A percentile compares a stretch with the other conserved stretches of the same genome.
phyloP scores from a whole-genome alignment of 2,113 vertebrate species.

The Pycnonotus jocosus region DNA sequence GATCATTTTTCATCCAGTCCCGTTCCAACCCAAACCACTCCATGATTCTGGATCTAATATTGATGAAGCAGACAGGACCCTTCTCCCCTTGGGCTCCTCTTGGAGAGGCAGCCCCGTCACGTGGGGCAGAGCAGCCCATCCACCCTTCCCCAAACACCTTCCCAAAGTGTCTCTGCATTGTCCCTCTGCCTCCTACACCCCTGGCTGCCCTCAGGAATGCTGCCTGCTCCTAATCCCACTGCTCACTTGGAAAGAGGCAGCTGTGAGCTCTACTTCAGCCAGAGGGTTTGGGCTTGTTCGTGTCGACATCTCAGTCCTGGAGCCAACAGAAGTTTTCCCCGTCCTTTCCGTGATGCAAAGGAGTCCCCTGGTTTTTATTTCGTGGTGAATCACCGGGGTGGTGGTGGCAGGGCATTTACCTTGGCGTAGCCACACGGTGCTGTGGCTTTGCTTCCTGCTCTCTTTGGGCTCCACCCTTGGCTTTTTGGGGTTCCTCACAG shows the following conservation, averaged over 20 bases:
- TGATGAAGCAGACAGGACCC: not conserved
- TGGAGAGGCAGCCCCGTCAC: rapidly evolving
- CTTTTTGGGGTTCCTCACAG: not conserved
- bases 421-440: not conserved
- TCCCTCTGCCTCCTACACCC: not conserved
- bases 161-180: rapidly evolving
- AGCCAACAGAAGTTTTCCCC: not conserved
- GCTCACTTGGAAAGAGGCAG: rapidly evolving
- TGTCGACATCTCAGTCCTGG: not conserved
- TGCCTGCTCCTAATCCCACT: not conserved
- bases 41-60: not conserved
- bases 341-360: not conserved
- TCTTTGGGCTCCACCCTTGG: not conserved
- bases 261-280: not conserved
- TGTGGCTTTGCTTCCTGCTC: not conserved
- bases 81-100: not conserved
- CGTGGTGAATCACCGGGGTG: not conserved
- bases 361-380: not conserved
- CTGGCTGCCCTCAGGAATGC: not conserved
- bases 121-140: not conserved
- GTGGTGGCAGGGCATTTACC: not conserved
- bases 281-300: not conserved
- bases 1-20: not conserved
- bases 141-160: not conserved
- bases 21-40: not conserved